A percentile compares a stretch with the other conserved stretches of the same genome.
Evolutionary conservation across 2,797 vertebrate species (phyloP).

Genomic region (Premnoplex brunnescens): DNA sequence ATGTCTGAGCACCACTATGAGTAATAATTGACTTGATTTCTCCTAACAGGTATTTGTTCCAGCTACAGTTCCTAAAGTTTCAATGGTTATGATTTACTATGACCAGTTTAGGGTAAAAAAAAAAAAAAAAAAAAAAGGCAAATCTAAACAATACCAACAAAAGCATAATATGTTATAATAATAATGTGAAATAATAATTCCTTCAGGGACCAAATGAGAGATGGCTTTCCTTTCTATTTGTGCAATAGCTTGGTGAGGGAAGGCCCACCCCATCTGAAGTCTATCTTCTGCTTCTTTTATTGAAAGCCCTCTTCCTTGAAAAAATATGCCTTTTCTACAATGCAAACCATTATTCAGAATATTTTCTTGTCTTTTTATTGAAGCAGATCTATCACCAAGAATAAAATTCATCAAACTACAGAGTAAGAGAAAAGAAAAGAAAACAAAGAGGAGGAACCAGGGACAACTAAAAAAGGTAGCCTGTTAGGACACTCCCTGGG

Average conservation of each 20-base stretch:
- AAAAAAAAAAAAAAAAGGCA: no score
- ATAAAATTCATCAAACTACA: background rate
- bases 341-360: background rate
- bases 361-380: background rate
- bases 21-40: background rate
- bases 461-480: background rate
- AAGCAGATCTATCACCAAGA: background rate
- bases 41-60: background rate
- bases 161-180: background rate
- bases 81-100: background rate
- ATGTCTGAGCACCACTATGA: rapidly evolving
- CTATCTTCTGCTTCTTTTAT: background rate
- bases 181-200: background rate
- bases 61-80: background rate
- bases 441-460: background rate
- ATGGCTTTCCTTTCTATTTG: background rate
- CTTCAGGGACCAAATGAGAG: background rate
- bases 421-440: background rate
- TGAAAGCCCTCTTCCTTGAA: background rate
- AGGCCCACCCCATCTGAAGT: background rate
- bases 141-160: no score
- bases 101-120: background rate
- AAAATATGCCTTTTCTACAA: background rate
- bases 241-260: background rate
- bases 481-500: background rate